A percentile compares a stretch with the other conserved stretches of the same genome.
These are phyloP conservation scores for Paramormyrops hopkinsi DNA, from an alignment of 2,797 vertebrate species.

Conservation along the genomic window DNA sequence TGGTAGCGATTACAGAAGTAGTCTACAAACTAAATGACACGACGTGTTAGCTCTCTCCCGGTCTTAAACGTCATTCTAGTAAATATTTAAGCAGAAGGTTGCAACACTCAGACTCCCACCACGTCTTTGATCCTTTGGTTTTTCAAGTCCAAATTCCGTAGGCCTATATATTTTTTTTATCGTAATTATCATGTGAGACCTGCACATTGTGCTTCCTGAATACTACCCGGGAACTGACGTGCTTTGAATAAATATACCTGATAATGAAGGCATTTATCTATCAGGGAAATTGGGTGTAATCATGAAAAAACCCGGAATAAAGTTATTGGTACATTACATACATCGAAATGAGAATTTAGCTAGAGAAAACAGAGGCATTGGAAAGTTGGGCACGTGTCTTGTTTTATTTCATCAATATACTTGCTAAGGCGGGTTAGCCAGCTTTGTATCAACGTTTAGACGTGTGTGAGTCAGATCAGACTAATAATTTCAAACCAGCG, in stretches of 20 bases:
- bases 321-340: background rate
- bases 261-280: background rate
- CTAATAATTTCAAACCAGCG: background rate
- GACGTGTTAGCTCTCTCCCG: background rate
- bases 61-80: background rate
- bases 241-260: background rate
- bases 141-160: background rate
- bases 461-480: background rate
- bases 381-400: background rate
- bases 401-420: background rate
- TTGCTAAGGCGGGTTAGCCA: background rate
- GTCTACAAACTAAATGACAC: background rate
- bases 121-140: background rate
- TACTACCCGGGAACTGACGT: background rate
- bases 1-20: background rate
- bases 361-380: background rate
- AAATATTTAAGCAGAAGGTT: constrained; percentile 2
- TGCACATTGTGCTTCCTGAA: background rate
- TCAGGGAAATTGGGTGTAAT: background rate
- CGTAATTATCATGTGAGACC: background rate
- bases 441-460: background rate
- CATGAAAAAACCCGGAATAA: background rate
- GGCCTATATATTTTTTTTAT: background rate
- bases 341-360: background rate
- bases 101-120: background rate